phyloP scores from a whole-genome alignment of 2,888 invertebrate species.

The Drosophila putrida region DNA sequence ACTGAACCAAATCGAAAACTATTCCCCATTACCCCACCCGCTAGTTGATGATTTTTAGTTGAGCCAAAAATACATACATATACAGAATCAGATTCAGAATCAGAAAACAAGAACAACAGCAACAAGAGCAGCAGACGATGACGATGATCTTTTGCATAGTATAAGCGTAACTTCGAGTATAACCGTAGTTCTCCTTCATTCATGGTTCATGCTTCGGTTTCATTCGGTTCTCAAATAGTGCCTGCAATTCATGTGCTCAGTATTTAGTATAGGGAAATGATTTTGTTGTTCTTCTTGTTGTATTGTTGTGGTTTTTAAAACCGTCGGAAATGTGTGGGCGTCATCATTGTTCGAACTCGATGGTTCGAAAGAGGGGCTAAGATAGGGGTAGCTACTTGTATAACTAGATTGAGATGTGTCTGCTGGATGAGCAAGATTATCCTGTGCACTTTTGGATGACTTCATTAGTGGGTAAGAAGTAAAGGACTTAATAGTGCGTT shows the following conservation, averaged over 20 bases:
- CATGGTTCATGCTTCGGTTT: conserved; percentile 54
- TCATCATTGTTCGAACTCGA: conserved; percentile 65
- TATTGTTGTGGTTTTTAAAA: conserved; percentile 43
- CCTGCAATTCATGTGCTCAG: conserved; percentile 63
- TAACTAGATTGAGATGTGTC: conserved; percentile 28
- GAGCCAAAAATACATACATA: conserved; percentile 13
- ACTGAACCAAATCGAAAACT: conserved; percentile 14
- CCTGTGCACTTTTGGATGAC: neutral
- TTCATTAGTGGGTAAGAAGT: neutral
- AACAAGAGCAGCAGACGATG: conserved; percentile 51
- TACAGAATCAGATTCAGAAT: conserved; percentile 12
- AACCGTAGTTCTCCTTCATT: conserved; percentile 73
- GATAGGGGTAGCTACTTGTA: conserved; percentile 41
- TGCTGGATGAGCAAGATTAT: neutral
- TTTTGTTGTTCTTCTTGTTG: conserved; percentile 25
- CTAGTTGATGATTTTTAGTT: conserved; percentile 34
- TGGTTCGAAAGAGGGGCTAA: conserved; percentile 50
- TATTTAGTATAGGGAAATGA: conserved; percentile 14
- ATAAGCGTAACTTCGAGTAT: conserved; percentile 46
- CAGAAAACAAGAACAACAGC: conserved; percentile 10
- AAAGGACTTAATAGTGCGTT: neutral
- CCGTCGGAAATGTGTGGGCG: conserved; percentile 67
- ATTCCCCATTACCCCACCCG: conserved; percentile 22
- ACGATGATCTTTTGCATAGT: conserved; percentile 67
- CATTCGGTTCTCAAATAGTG: conserved; percentile 28